Evolutionary conservation across 2,113 vertebrate species (phyloP).

Genomic region (Gallinago jamesoni): DNA sequence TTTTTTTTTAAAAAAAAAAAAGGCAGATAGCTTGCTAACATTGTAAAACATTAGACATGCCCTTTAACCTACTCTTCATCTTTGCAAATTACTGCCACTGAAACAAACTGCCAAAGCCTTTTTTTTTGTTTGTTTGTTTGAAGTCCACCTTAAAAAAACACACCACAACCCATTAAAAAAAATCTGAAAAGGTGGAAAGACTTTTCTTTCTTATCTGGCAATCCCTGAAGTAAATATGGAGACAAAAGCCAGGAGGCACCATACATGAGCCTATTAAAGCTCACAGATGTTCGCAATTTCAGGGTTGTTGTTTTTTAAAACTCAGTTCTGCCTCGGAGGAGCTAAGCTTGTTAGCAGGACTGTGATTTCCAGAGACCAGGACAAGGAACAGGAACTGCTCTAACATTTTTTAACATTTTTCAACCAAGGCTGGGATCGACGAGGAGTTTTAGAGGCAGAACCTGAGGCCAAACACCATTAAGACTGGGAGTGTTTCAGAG

Average conservation of each 20-base stretch:
- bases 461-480: background rate
- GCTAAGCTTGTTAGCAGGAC: background rate
- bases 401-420: background rate
- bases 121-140: background rate
- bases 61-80: background rate
- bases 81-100: background rate
- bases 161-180: background rate
- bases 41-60: background rate
- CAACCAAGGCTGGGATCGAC: background rate
- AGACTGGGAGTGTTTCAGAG: background rate
- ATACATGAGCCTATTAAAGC: background rate
- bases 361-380: background rate
- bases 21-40: background rate
- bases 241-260: background rate
- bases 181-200: background rate
- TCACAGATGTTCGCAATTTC: fast-evolving
- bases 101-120: background rate
- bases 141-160: background rate
- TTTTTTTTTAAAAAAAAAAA: background rate
- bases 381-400: background rate
- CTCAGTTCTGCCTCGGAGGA: background rate
- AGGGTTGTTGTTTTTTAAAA: background rate
- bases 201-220: background rate
- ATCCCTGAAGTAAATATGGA: background rate
- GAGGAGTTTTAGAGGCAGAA: background rate